Conservation (phyloP, 1,140 invertebrate species). For the Neocloeon triangulifer region DNA sequence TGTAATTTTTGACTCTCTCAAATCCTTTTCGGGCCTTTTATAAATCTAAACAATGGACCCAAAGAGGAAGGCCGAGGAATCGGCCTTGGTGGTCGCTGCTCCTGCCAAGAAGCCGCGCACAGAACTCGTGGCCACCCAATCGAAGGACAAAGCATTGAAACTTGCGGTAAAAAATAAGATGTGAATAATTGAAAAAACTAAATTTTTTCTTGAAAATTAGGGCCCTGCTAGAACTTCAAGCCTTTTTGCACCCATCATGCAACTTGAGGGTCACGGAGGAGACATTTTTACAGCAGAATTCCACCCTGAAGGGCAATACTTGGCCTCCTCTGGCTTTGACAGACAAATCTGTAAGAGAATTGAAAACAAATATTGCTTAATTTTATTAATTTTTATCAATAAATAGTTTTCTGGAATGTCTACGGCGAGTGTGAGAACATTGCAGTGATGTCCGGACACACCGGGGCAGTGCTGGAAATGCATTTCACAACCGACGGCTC, state of each 20-base stretch:
- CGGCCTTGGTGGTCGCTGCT: slow-evolving; percentile 31
- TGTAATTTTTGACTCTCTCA: background rate
- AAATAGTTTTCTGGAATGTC: slow-evolving; percentile 95
- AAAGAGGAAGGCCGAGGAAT: slow-evolving; percentile 45
- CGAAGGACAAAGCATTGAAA: slow-evolving; percentile 39
- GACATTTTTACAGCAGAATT: slow-evolving; percentile 89
- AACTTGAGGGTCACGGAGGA: slow-evolving; percentile 88
- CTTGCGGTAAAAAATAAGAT: slow-evolving; percentile 21
- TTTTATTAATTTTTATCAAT: no score
- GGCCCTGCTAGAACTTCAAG: slow-evolving; percentile 63
- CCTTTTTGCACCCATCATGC: slow-evolving; percentile 85
- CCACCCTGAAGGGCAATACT: slow-evolving; percentile 83
- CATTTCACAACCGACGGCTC: slow-evolving; percentile 88
- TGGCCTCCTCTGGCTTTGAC: slow-evolving; percentile 93
- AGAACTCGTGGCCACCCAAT: slow-evolving; percentile 37
- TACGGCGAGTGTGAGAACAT: slow-evolving; percentile 98
- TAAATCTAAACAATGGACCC: slow-evolving; percentile 17
- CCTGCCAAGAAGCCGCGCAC: slow-evolving; percentile 39
- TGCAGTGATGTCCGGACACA: slow-evolving; percentile 76
- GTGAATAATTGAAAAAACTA: slow-evolving; percentile 8
- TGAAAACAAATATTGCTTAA: slow-evolving; percentile 6
- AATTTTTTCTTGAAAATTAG: slow-evolving; percentile 8
- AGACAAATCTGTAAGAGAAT: slow-evolving; percentile 73
- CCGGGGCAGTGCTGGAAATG: slow-evolving; percentile 89
- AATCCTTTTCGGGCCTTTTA: background rate